Evolutionary conservation across 2,113 vertebrate genomes (phyloP), one percentile per base, ranked within the genome.

Genomic region (Paedocypris sp.): DNA sequence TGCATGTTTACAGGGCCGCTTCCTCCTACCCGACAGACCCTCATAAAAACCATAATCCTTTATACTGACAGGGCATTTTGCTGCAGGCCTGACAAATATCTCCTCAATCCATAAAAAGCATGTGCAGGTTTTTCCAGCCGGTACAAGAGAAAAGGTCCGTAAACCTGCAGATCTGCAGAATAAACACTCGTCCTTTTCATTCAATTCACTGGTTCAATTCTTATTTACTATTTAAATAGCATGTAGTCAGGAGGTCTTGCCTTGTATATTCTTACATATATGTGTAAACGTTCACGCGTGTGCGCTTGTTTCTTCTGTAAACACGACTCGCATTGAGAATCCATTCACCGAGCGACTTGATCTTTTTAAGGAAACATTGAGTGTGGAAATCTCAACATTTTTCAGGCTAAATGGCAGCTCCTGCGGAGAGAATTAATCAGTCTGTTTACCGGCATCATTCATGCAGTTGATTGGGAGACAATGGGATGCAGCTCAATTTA

Each of bases 401-500:
- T 58, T 29, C n/a, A 12, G 59, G 45, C 10, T 6, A 48, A 28
- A 28, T 61, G 10, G 56, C 49, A 60, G 56, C 32, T 73, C 53
- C 46, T 59, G 59, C n/a, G 26, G 41, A 62, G 33, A 54, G 38
- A 52, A 50, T 19, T 65, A 15, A 59, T 72, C 63, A 61, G 61
- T 69, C 69, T 79, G 75, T 82, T 80, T 73, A 73, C 78, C 66
- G 60, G 66, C 57, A 64, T 72, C 60, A 64, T 73, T 52, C 63
- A 53, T 60, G 36, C 4, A 73, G 76, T 73, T 76, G 79, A 82
- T 80, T 71, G 63, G 71, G 13, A 76, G 77, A 83, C 77, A 83
- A 79, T 76, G 36, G 75, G 73, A 77, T 73, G 75, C 71, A 71
- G 76, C 81, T 79, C 78, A 80, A 83, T 86, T 83, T 83, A 75